Base-by-base conservation (phyloP, 53 echinoderm and acorn worm genomes). In the Apostichopus leukothele region DNA sequence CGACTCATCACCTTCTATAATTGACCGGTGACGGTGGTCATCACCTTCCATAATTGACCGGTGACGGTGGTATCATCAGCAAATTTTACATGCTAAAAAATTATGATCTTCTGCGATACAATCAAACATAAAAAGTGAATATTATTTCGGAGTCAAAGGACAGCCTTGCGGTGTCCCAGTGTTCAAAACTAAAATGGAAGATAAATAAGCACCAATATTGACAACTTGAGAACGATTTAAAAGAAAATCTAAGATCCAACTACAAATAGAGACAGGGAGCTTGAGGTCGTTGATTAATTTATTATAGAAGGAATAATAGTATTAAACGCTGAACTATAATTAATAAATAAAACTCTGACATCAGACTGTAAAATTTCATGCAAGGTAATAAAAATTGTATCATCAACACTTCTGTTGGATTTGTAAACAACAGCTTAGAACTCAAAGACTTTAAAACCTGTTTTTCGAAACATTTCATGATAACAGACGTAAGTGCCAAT, bases 301-400 rank as follows among this genome's bases (percentile, higher is more conserved):
- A 50, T 9, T n/a, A 25, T 25, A 25, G 25, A 25, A 25, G 25
- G 25, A 25, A 25, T 25, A 25, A 25, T 25, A 25, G 25, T 81
- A 19, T 52, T 81, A 57, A 57, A 81, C 4, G 83, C 53, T 18
- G 83, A 81, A 81, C 83, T 81, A 57, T 52, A 53, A 81, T 59
- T 54, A 54, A 51, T 53, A 57, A 50, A 81, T 81, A 81, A 57
- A 16, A 81, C 53, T 53, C 83, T 81, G 51, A 14, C 83, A 81
- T 81, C 51, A 18, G 83, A 81, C 53, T 81, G 53, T 54, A 75
- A 19, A 25, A 25, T 75, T 25, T 81, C 52, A 78, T 78, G 79
- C 79, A 50, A 50, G 9, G 8, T 50, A 78, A 81, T 81, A 54
- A 14, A 81, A 52, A 81, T 81, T 13, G 54, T 54, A 18, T 81